Base-by-base conservation (phyloP, 2,797 vertebrate species). In the Karalla daura region DNA sequence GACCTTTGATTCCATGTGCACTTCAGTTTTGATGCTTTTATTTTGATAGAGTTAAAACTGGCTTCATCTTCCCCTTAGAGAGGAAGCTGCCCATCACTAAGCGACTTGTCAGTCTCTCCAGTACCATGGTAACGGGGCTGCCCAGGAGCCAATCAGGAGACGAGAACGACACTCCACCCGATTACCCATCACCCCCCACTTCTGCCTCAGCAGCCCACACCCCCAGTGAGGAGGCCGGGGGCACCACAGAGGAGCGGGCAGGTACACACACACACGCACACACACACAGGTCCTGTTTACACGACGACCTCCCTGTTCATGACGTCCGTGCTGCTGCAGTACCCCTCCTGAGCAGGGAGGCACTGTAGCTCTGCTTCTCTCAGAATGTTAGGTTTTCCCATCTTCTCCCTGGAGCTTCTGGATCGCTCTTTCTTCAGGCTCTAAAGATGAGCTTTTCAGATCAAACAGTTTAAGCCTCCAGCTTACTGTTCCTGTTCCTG, bases 1-100 rank as follows among this genome's bases (percentile, higher is more conserved):
- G 3, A 15, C 14, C 1, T 7, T 8, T 30, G 15, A 36, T n/a
- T n/a, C n/a, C 5, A 32, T 8, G 2, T 8, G 8, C 12, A 32
- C 12, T 32, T 32, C 5, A 32, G 30, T n/a, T n/a, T n/a, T n/a
- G n/a, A n/a, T n/a, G n/a, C n/a, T n/a, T n/a, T n/a, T n/a, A n/a
- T n/a, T n/a, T n/a, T n/a, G n/a, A n/a, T n/a, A n/a, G n/a, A n/a
- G n/a, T n/a, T n/a, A n/a, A n/a, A n/a, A n/a, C n/a, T n/a, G n/a
- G 28, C 5, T 17, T 7, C 15, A 5, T 7, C 3, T 11, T 53
- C 7, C 46, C 51, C 3, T 27, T 54, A 87, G 95, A 96, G 91
- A 94, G 95, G 92, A 96, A 95, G 94, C 84, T 92, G 76, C 92
- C 93, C 83, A 35, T 94, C 66, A 91, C 90, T 74, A 95, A 95